These are phyloP conservation scores for Rhinichthys osculus DNA, from an alignment of 2,797 vertebrate genomes.

Conservation along the genomic window DNA sequence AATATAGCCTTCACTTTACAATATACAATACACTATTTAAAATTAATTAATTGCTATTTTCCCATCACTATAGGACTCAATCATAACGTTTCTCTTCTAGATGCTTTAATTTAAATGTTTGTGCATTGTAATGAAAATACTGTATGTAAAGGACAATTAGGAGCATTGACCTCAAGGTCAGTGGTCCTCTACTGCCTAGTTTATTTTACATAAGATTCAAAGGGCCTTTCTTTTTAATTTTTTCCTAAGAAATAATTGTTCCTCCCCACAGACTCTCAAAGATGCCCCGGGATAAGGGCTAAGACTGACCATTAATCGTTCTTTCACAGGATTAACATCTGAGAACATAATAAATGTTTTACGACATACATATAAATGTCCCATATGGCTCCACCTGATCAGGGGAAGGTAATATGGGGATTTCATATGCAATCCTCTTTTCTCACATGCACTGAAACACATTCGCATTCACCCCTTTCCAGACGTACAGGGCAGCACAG, in stretches of 20 bases:
- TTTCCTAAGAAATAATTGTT: not conserved
- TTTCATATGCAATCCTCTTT: not conserved
- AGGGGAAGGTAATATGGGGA: not conserved
- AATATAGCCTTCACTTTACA: not conserved
- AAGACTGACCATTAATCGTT: not conserved
- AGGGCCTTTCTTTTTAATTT: not conserved
- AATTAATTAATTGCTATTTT: not conserved
- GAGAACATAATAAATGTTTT: not conserved
- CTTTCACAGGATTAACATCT: not conserved
- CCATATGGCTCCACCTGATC: constrained; percentile 16
- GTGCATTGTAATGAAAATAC: not conserved
- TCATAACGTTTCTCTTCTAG: not conserved
- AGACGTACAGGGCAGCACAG: constrained; percentile 9
- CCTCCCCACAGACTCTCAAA: not conserved
- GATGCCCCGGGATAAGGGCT: not conserved
- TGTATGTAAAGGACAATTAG: not conserved
- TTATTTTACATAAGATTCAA: not conserved
- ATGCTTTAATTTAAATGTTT: not conserved
- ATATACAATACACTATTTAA: not conserved
- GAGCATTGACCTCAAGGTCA: not conserved
- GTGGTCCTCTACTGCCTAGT: too few relatives aligned
- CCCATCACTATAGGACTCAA: not conserved
- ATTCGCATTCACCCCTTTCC: not conserved
- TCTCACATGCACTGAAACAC: not conserved
- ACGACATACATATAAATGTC: not conserved